Evolutionary conservation across 2,113 vertebrate species (phyloP).

Genomic region (Oryzias curvinotus): DNA sequence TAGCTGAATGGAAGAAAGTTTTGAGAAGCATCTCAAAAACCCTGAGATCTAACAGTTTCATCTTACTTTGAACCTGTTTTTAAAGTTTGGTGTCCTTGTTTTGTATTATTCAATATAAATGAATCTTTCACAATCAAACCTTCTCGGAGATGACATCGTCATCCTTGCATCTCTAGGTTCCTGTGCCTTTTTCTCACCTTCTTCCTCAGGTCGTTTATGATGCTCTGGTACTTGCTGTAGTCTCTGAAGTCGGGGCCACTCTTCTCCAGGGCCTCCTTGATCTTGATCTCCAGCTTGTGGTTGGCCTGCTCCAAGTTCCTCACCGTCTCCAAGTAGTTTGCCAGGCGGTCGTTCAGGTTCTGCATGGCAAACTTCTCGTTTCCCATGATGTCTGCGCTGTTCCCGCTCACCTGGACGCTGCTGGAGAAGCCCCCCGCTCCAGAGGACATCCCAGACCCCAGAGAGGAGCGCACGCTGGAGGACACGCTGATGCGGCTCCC

Average conservation of each 20-base stretch:
- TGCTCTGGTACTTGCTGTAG: constrained; percentile 79
- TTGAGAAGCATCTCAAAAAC: no score
- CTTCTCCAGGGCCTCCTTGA: constrained; percentile 79
- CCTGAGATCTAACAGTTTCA: background rate
- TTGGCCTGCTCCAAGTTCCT: constrained; percentile 80
- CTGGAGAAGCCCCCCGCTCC: constrained; percentile 60
- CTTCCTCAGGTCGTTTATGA: constrained; percentile 77
- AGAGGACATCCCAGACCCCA: constrained; percentile 38
- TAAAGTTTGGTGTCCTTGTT: no score
- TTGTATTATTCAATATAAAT: no score
- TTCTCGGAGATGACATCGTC: no score
- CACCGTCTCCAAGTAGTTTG: constrained; percentile 80
- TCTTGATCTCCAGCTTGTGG: constrained; percentile 78
- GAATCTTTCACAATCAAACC: no score
- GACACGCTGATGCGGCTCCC: constrained; percentile 66
- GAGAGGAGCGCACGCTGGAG: constrained; percentile 35
- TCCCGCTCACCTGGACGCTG: constrained; percentile 67
- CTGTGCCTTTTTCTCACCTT: constrained; percentile 70
- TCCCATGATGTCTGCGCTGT: constrained; percentile 72
- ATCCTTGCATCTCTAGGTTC: background rate
- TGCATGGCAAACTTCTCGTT: constrained; percentile 84
- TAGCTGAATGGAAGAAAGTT: background rate
- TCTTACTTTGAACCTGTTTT: background rate
- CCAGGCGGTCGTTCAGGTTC: constrained; percentile 81
- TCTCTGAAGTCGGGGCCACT: constrained; percentile 77